Evolutionary conservation across 2,797 vertebrate species (phyloP).

Genomic region (Pseudopleuronectes americanus): DNA sequence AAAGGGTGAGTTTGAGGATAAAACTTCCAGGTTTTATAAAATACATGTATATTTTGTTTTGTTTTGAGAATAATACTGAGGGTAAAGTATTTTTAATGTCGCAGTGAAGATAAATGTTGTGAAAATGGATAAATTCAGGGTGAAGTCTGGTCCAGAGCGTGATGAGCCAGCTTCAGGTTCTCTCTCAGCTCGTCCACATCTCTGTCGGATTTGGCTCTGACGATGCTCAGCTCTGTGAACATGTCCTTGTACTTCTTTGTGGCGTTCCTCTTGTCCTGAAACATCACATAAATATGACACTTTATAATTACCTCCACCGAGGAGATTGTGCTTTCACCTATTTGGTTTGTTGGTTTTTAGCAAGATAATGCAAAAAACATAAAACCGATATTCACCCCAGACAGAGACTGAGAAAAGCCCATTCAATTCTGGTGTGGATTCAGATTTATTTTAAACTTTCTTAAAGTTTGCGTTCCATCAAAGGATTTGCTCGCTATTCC

Average conservation of each 20-base stretch:
- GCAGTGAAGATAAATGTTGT: background rate
- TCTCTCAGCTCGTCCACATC: conserved; percentile 75
- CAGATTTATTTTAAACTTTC: no score
- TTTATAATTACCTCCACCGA: no score
- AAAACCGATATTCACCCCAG: background rate
- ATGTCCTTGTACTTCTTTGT: conserved; percentile 73
- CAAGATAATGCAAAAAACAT: background rate
- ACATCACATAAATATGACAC: background rate
- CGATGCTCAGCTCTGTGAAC: conserved; percentile 69
- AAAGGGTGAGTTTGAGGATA: background rate
- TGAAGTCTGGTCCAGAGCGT: conserved; percentile 64
- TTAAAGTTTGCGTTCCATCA: no score
- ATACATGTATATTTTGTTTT: background rate
- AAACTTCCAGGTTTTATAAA: background rate
- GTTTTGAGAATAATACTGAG: background rate
- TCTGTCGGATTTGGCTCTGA: conserved; percentile 60
- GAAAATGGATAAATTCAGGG: conserved; percentile 4
- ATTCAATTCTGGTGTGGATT: no score
- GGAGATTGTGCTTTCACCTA: no score
- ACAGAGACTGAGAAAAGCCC: no score
- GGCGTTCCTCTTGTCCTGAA: conserved; percentile 74
- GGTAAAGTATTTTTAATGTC: background rate
- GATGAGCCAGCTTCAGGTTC: conserved; percentile 75
- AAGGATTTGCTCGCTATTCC: no score
- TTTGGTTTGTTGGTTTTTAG: background rate